Percentiles rank a stretch among this genome's conserved stretches.
Conservation (phyloP, 2,888 invertebrate species). For the Callinectes sapidus region DNA sequence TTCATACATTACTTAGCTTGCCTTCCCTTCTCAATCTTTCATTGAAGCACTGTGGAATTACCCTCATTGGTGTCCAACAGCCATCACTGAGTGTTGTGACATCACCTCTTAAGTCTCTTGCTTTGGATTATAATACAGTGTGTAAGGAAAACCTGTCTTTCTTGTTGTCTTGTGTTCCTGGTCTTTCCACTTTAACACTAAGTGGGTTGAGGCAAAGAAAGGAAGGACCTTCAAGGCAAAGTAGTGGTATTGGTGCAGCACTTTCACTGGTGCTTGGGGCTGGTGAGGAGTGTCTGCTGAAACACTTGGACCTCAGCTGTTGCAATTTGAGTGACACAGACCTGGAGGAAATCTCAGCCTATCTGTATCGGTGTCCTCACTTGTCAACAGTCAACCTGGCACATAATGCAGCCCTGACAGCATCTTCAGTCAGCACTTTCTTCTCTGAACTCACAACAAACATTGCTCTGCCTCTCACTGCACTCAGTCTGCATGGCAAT, state of each 20-base stretch:
- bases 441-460: constrained; percentile 62
- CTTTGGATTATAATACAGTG: constrained; percentile 56
- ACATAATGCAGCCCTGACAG: constrained; percentile 53
- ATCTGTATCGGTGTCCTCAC: constrained; percentile 65
- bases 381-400: constrained; percentile 57
- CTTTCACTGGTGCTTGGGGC: constrained; percentile 58
- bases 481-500: constrained; percentile 65
- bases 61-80: constrained; percentile 49
- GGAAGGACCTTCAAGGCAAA: neutral
- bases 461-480: constrained; percentile 58
- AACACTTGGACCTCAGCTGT: constrained; percentile 62
- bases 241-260: constrained; percentile 46
- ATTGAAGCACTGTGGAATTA: constrained; percentile 57
- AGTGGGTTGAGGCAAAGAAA: constrained; percentile 51
- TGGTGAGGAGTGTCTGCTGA: constrained; percentile 64
- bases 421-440: constrained; percentile 44
- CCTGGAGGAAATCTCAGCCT: constrained; percentile 61
- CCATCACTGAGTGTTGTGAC: neutral
- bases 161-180: constrained; percentile 60
- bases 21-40: constrained; percentile 51
- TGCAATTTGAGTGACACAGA: constrained; percentile 56
- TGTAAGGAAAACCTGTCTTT: constrained; percentile 33
- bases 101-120: constrained; percentile 42
- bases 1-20: constrained; percentile 53
- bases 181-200: constrained; percentile 53